These are phyloP conservation scores for Schizaphis graminum DNA, from an alignment of 2,888 invertebrate genomes.

Conservation along the genomic window DNA sequence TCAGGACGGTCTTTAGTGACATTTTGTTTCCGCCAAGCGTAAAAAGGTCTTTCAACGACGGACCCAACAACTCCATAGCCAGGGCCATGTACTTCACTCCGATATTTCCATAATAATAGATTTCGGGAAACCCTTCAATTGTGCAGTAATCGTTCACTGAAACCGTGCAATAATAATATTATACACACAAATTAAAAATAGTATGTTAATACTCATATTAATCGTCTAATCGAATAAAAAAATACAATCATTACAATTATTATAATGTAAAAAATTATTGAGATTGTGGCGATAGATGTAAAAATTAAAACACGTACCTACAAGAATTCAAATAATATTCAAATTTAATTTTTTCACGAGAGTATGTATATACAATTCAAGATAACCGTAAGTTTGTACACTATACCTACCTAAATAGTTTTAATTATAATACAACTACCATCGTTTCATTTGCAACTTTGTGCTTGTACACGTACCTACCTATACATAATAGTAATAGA, in stretches of 20 bases:
- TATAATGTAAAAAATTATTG: background rate
- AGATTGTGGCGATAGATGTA: background rate
- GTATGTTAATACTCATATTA: background rate
- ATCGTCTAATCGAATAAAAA: background rate
- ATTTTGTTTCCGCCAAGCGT: constrained; percentile 1
- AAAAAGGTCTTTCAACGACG: constrained; percentile 19
- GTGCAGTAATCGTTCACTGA: background rate
- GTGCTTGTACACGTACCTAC: background rate
- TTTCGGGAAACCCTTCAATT: background rate
- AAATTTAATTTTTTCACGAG: background rate
- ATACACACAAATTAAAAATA: background rate
- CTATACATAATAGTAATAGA: background rate
- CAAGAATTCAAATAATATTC: background rate
- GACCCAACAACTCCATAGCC: constrained; percentile 53
- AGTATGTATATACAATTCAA: background rate
- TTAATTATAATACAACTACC: background rate
- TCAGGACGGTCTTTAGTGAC: constrained; percentile 36
- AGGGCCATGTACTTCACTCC: constrained; percentile 9
- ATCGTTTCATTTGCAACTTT: background rate
- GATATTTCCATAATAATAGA: constrained; percentile 17
- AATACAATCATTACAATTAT: background rate
- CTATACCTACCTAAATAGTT: too few relatives aligned
- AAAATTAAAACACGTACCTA: background rate
- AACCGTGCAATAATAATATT: background rate
- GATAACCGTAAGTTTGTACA: background rate